Conservation (phyloP, 2,888 invertebrate species). For the Cynaeus angustus region DNA sequence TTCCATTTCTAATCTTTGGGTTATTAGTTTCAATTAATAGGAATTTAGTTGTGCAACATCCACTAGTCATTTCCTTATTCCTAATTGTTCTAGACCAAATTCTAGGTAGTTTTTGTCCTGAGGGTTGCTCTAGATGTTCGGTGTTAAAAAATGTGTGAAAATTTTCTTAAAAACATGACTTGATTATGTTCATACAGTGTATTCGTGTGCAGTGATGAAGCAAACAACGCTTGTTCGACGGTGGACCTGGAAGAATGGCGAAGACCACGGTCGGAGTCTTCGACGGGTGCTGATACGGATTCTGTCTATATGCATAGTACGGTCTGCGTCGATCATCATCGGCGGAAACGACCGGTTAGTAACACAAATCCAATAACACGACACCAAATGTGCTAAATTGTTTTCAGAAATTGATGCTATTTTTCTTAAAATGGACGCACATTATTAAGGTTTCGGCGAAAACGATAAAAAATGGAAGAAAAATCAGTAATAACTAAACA, state of each 20-base stretch:
- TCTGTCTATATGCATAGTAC: conserved; percentile 76
- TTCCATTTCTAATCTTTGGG: background rate
- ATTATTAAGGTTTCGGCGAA: background rate
- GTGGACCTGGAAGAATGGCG: conserved; percentile 80
- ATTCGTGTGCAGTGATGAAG: conserved; percentile 83
- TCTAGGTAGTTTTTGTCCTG: conserved; percentile 15
- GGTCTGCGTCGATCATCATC: conserved; percentile 67
- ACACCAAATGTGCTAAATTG: conserved; percentile 11
- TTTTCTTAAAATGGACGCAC: background rate
- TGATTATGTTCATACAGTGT: conserved; percentile 63
- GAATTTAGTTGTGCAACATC: conserved; percentile 24
- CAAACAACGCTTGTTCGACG: conserved; percentile 76
- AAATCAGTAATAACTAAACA: no score
- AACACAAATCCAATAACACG: conserved; percentile 23
- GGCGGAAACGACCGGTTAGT: conserved; percentile 71
- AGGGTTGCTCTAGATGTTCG: conserved; percentile 58
- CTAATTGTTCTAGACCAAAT: background rate
- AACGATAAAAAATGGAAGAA: no score
- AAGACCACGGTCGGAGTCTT: conserved; percentile 86
- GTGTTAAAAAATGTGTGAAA: conserved; percentile 55
- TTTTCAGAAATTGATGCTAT: conserved; percentile 4
- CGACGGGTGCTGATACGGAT: conserved; percentile 81
- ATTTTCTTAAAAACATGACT: conserved; percentile 51
- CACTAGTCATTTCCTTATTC: conserved; percentile 3
- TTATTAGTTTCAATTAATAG: conserved; percentile 24